Evolutionary conservation across 2,113 vertebrate genomes (phyloP).

Genomic region (Upupa epops): DNA sequence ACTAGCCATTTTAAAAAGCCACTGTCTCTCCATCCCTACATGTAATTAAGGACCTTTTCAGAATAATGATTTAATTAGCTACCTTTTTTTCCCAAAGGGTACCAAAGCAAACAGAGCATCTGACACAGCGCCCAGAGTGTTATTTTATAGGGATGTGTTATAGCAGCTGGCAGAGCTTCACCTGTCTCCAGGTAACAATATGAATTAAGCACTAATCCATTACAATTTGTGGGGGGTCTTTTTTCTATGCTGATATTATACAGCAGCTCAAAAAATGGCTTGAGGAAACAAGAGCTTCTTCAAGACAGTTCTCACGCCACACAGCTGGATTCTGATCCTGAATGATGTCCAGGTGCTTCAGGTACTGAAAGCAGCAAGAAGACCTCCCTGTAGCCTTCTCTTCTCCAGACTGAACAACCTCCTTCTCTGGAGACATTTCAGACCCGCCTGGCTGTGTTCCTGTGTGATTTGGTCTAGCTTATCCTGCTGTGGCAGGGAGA

Average conservation of each 20-base stretch:
- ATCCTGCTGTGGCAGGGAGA: no score
- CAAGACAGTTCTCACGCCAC: not conserved
- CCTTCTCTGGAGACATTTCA: no score
- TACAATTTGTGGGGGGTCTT: not conserved
- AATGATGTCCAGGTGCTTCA: not conserved
- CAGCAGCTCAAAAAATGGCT: not conserved
- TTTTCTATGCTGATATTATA: not conserved
- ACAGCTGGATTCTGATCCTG: not conserved
- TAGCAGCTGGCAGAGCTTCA: not conserved
- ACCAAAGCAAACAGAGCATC: not conserved
- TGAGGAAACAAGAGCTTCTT: not conserved
- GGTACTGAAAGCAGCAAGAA: no score
- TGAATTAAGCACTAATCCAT: not conserved
- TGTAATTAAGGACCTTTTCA: slow-evolving; percentile 22
- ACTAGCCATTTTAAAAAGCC: not conserved
- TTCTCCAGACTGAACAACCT: no score
- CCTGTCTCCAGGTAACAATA: not conserved
- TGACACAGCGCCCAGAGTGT: not conserved
- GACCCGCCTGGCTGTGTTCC: no score
- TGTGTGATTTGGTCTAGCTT: no score
- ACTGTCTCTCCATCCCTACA: not conserved
- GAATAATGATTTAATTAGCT: slow-evolving; percentile 13
- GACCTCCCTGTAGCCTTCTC: no score
- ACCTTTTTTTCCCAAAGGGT: not conserved
- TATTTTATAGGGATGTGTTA: not conserved